Evolutionary conservation across 2,797 vertebrate genomes (phyloP).

Genomic region (Rhincodon typus): DNA sequence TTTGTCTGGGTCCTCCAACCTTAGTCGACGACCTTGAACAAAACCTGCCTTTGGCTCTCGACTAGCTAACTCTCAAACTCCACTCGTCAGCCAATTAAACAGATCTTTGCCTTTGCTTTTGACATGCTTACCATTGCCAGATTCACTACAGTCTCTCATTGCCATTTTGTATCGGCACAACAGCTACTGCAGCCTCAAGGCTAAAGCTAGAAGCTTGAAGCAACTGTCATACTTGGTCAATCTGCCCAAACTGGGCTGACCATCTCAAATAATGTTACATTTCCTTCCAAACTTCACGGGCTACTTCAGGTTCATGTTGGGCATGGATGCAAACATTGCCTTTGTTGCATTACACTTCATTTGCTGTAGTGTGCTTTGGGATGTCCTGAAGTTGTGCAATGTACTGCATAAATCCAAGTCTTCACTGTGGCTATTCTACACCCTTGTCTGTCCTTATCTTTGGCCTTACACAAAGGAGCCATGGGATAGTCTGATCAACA

Average conservation of each 20-base stretch:
- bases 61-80: too few relatives aligned
- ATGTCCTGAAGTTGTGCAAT: not conserved
- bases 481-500: too few relatives aligned
- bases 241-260: not conserved
- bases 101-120: not conserved
- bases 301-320: not conserved
- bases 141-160: not conserved
- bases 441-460: not conserved
- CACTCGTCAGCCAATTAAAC: not conserved
- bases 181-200: not conserved
- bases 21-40: not conserved
- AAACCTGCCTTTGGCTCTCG: not conserved
- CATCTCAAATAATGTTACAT: not conserved
- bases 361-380: not conserved
- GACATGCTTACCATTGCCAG: not conserved
- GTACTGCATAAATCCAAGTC: not conserved
- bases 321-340: not conserved
- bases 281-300: not conserved
- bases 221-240: not conserved
- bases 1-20: not conserved
- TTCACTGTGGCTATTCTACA: not conserved
- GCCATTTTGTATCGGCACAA: not conserved
- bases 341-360: not conserved
- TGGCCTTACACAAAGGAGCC: not conserved
- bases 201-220: not conserved